Evolutionary conservation across 2,888 invertebrate genomes (phyloP), one percentile per base, ranked within the genome.

Genomic region (Nineta flava): DNA sequence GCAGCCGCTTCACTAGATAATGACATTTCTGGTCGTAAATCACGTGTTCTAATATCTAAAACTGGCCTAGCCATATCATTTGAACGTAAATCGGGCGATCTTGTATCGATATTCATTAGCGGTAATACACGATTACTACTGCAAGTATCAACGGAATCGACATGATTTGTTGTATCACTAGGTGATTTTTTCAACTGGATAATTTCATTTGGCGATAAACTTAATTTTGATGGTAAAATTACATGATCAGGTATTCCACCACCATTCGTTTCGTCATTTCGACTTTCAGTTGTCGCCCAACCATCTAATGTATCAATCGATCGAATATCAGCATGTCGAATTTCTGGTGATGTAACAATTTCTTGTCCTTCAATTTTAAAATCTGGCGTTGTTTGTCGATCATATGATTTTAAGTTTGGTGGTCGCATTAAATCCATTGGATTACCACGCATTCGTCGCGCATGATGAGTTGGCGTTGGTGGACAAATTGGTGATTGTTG

Each of bases 391-490:
- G 50, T 46, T 26, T 46, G 51, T 17, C 44, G 51, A 1, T 72
- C 72, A 2, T 72, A 71, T 0, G 73, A 74, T 52, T 75, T 74
- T 31, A 78, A 61, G 47, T 71, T 74, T 0, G 76, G 72, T 32
- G 69, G 69, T 50, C 62, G 59, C 52, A 58, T 56, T 44, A 67
- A 56, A 21, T 58, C 60, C 43, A 62, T 63, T 21, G 57, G 55
- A 4, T 58, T 52, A 49, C 76, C 77, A 53, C 79, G 71, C 7
- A 79, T 73, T 45, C 81, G 75, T 41, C 84, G 72, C 1, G 87
- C 84, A 60, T 87, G 87, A 65, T 90, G 90, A 0, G 88, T 90
- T 0, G 90, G 90, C 0, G 90, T 90, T 1, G 90, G 90, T 3
- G 88, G 88, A 60, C 88, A 88, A 54, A 87, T 79, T 1, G 82